phyloP scores from a whole-genome alignment of 2,888 invertebrate species.

The Stramonita haemastoma region DNA sequence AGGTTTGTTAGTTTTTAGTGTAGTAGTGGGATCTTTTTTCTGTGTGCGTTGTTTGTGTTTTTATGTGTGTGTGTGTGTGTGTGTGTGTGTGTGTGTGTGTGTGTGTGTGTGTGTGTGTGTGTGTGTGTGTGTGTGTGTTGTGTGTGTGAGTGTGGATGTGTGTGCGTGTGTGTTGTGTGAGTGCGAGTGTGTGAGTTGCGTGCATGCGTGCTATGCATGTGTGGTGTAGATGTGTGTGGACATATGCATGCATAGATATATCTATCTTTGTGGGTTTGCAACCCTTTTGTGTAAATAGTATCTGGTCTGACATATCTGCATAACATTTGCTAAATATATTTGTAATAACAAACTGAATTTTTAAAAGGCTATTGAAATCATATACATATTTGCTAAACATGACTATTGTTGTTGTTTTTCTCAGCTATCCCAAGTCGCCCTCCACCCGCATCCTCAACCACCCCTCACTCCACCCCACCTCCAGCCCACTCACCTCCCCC shows the following conservation, averaged over 20 bases:
- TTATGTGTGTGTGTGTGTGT: not conserved
- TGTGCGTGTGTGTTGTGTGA: not conserved
- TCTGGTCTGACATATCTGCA: too few species aligned
- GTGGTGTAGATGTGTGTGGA: not conserved
- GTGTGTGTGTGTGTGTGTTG: too few species aligned
- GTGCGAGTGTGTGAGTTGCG: not conserved
- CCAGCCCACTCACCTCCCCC: slow-evolving; percentile 35
- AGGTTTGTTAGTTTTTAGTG: too few species aligned
- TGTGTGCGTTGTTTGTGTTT: too few species aligned
- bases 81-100: not conserved
- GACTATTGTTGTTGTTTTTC: not conserved
- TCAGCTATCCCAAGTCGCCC: slow-evolving; percentile 35
- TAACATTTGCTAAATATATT: too few species aligned
- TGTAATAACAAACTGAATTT: too few species aligned
- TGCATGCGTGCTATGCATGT: too few species aligned
- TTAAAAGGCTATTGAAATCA: too few species aligned
- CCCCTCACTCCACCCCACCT: slow-evolving; percentile 28
- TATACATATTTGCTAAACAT: too few species aligned
- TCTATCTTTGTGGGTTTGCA: too few species aligned
- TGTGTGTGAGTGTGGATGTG: not conserved
- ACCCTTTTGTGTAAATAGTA: too few species aligned
- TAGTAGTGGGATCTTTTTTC: too few species aligned
- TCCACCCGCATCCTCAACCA: slow-evolving; percentile 31
- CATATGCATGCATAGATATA: not conserved
- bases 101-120: not conserved